These are phyloP conservation scores for Brachionus sp. DNA, from an alignment of 1,140 invertebrate species.

Conservation along the genomic window DNA sequence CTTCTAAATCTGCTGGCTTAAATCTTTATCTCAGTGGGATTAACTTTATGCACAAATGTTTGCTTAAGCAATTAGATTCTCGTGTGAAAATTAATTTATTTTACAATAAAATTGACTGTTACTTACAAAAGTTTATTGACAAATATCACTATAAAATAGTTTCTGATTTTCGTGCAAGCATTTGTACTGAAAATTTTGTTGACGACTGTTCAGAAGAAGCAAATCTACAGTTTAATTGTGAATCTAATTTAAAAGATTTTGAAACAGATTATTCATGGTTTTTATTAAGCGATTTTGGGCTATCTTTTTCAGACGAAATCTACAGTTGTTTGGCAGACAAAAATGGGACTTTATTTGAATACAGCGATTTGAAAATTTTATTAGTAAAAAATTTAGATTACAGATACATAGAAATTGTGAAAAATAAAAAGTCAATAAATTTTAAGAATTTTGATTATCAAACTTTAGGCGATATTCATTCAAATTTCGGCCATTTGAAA, in stretches of 20 bases:
- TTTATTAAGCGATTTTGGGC: neutral
- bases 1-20: neutral
- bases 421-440: no score
- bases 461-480: no score
- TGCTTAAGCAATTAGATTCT: neutral
- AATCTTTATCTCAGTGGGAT: neutral
- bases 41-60: neutral
- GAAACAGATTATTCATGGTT: neutral
- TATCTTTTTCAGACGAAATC: neutral
- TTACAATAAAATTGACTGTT: neutral
- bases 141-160: neutral
- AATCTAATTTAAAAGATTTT: neutral
- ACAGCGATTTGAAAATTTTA: no score
- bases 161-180: neutral
- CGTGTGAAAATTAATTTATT: neutral
- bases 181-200: neutral
- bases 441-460: no score
- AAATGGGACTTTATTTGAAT: no score
- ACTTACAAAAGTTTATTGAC: neutral
- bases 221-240: neutral
- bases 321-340: neutral
- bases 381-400: no score
- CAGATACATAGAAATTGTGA: no score
- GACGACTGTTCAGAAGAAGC: neutral
- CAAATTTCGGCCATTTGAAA: no score